phyloP scores from a whole-genome alignment of 2,113 vertebrate species.

The Narcine bancroftii region DNA sequence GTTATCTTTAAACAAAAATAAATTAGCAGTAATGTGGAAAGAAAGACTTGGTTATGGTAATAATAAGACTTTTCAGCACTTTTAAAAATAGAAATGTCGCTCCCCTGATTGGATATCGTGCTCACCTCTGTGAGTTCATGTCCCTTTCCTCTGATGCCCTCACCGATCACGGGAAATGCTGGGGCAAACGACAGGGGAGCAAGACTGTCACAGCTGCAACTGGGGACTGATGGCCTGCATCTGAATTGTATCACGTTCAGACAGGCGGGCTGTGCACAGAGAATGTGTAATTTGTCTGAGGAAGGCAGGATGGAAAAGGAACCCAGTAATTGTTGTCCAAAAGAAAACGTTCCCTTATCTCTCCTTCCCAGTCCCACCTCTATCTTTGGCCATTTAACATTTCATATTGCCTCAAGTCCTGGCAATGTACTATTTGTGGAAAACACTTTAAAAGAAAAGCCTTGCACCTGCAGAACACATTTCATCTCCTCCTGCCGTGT shows the following conservation, averaged over 20 bases:
- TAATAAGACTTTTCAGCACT: background rate
- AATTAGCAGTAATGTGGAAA: background rate
- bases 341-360: background rate
- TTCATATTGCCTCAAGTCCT: background rate
- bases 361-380: background rate
- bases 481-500: background rate
- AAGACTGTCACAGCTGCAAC: background rate
- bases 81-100: conserved; percentile 22
- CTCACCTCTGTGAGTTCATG: background rate
- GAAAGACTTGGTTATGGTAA: conserved; percentile 2
- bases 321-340: background rate
- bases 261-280: background rate
- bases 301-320: background rate
- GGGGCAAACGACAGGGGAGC: background rate
- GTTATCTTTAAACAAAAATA: background rate
- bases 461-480: background rate
- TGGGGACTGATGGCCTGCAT: background rate
- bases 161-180: background rate
- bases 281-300: background rate
- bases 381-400: background rate
- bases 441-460: conserved; percentile 1
- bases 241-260: background rate
- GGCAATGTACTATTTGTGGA: background rate
- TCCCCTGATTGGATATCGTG: background rate
- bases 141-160: background rate